Conservation (phyloP, 2,113 vertebrate species). For the Pithys albifrons region DNA sequence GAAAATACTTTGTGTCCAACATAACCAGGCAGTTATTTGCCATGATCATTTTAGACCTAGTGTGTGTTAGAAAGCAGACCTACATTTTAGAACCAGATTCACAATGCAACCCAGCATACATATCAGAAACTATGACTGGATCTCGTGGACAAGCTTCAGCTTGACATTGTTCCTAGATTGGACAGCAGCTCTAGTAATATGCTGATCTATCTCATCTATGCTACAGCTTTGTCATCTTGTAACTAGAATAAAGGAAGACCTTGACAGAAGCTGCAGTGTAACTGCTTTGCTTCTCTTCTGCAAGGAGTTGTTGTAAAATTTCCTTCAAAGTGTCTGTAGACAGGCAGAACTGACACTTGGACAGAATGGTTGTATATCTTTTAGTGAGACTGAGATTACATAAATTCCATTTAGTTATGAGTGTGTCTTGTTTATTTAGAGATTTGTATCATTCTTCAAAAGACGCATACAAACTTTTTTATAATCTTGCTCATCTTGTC, state of each 20-base stretch:
- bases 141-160: neutral
- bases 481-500: neutral
- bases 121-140: neutral
- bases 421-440: neutral
- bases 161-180: neutral
- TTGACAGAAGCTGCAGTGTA: neutral
- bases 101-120: accelerated
- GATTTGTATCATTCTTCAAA: neutral
- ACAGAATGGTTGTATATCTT: neutral
- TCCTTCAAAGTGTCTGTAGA: neutral
- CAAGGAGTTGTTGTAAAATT: neutral
- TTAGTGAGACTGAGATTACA: neutral
- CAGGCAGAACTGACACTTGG: neutral
- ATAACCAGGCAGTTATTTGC: neutral
- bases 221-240: neutral
- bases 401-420: neutral
- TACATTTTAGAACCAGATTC: neutral
- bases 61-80: neutral
- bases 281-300: neutral
- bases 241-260: neutral
- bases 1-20: neutral
- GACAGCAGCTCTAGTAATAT: neutral
- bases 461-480: neutral
- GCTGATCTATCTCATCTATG: neutral
- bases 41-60: neutral